Base-by-base conservation (phyloP, 2,888 invertebrate genomes). In the Trichogramma dendrolimi region DNA sequence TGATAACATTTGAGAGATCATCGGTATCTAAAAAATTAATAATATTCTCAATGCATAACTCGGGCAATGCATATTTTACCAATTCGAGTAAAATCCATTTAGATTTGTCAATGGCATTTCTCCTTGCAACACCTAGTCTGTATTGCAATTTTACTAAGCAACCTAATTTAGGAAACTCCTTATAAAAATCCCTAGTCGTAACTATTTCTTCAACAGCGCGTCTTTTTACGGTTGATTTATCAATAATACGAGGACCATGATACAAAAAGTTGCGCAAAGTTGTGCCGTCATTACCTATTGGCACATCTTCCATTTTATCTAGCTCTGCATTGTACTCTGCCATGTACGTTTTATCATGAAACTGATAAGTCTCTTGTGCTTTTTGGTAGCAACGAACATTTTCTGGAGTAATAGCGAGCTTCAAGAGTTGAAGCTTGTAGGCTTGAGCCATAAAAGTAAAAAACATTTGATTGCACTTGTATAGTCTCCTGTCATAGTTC, bases 231-330 rank as follows among this genome's bases (percentile, higher is more conserved):
- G 41, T 27, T 4, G 64, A 64, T 6, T 53, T 61, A 6, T 61
- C 58, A 4, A 64, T 52, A 8, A 55, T 56, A 11, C 59, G 52
- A 6, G 59, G 55, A 0, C 59, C 59, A 10, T 53, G 42, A 50
- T 56, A 59, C 1, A 64, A 46, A 7, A 61, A 58, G 4, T 58
- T 8, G 7, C 58, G 38, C 14, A 64, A 14, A 5, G 39, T 58
- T 4, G 58, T 61, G 10, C 43, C 2, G 5, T 27, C 44, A 27
- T 27, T 27, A 27, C 49, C 52, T 6, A 64, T 44, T 1, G 14
- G 27, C 5, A 64, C 64, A 39, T 64, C 64, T 44, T 64, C 44
- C 64, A 64, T 64, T 43, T 64, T 61, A 46, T 61, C 64, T 5
- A 64, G 59, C 49, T 64, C 64, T 4, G 48, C 5, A 0, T 11